These are phyloP conservation scores for Drosophila kambysellisi DNA, from an alignment of 2,888 invertebrate genomes.

Conservation along the genomic window DNA sequence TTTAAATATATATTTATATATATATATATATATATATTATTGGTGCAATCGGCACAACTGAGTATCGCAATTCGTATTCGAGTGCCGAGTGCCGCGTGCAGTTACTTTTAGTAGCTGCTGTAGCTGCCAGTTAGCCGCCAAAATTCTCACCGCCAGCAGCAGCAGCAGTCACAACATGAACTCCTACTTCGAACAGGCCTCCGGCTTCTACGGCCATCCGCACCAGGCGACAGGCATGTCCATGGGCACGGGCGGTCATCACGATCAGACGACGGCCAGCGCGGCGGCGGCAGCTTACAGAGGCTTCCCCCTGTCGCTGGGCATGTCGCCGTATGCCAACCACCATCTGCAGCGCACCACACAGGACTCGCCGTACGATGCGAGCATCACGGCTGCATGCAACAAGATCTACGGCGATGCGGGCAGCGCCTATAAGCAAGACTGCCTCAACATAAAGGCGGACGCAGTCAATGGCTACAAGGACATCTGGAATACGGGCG, in stretches of 20 bases:
- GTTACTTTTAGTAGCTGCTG: constrained; percentile 65
- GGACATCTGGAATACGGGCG: constrained; percentile 88
- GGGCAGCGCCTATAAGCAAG: constrained; percentile 87
- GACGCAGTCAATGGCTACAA: constrained; percentile 86
- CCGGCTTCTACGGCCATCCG: constrained; percentile 97
- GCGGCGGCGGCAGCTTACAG: constrained; percentile 90
- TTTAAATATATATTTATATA: neutral
- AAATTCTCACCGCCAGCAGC: constrained; percentile 85
- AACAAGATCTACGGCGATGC: constrained; percentile 88
- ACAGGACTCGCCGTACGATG: constrained; percentile 96
- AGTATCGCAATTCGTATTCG: constrained; percentile 18
- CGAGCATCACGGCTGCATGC: constrained; percentile 93
- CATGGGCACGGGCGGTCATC: constrained; percentile 89
- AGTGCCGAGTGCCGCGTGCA: constrained; percentile 50
- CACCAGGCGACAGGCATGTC: constrained; percentile 91
- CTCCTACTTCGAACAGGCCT: constrained; percentile 96
- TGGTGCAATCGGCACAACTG: constrained; percentile 11
- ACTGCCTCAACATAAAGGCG: constrained; percentile 89
- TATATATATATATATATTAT: neutral
- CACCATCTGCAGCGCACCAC: constrained; percentile 92
- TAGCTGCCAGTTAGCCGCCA: constrained; percentile 81
- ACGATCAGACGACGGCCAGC: constrained; percentile 89
- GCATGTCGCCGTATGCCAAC: constrained; percentile 94
- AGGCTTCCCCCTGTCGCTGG: constrained; percentile 94
- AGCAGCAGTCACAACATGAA: constrained; percentile 88